These are phyloP conservation scores for Toxonevra muliebris DNA, from an alignment of 2,888 invertebrate species.

Conservation along the genomic window DNA sequence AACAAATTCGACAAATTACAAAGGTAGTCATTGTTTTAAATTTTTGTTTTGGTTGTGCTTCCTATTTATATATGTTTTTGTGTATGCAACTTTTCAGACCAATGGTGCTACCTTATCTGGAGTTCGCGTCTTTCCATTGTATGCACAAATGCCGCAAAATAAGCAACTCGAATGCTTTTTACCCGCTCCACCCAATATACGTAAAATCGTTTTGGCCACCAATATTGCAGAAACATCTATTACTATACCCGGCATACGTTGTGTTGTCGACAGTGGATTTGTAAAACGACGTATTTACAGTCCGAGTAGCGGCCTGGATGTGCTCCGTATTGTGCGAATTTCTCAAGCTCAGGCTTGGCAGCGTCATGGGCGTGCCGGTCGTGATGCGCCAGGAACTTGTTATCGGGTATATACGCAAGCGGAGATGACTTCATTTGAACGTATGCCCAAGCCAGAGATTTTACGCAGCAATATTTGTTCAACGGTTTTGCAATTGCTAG, in stretches of 20 bases:
- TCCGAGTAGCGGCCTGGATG: conserved; percentile 82
- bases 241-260: conserved; percentile 91
- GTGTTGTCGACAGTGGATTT: conserved; percentile 91
- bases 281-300: conserved; percentile 90
- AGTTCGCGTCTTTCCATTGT: conserved; percentile 85
- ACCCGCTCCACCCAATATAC: conserved; percentile 74
- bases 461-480: conserved; percentile 71
- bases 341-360: conserved; percentile 95
- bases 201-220: conserved; percentile 94
- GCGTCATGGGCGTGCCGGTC: conserved; percentile 90
- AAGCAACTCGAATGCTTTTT: conserved; percentile 90
- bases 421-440: conserved; percentile 77
- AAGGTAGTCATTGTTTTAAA: conserved; percentile 65
- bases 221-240: conserved; percentile 99
- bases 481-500: conserved; percentile 78
- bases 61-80: neutral
- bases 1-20: conserved; percentile 77
- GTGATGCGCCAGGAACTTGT: conserved; percentile 85
- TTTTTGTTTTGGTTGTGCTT: neutral
- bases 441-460: conserved; percentile 88
- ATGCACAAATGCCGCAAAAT: conserved; percentile 86
- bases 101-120: conserved; percentile 67
- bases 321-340: conserved; percentile 80
- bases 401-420: conserved; percentile 85
- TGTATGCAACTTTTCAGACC: too few species aligned